Evolutionary conservation across 1,140 invertebrate species (phyloP).

Genomic region (Batillaria attramentaria): DNA sequence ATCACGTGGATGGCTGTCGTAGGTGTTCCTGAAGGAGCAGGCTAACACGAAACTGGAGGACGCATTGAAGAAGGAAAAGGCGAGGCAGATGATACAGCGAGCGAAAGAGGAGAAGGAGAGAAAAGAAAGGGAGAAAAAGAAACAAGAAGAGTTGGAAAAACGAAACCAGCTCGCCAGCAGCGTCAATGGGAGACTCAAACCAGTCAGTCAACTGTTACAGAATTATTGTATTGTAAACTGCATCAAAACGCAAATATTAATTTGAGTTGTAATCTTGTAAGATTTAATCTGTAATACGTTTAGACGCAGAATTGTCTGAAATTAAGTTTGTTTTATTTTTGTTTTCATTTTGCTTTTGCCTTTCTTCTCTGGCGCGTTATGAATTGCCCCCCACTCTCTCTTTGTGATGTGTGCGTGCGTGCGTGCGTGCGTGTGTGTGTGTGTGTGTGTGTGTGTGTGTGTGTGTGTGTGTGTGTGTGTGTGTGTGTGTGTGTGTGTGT

Average conservation of each 20-base stretch:
- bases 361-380: not conserved
- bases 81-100: not conserved
- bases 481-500: not conserved
- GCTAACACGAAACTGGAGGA: conserved; percentile 36
- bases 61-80: conserved; percentile 2
- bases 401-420: conserved; percentile 3
- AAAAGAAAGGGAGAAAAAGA: conserved; percentile 19
- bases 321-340: not conserved
- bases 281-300: too few relatives aligned
- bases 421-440: conserved; percentile 4
- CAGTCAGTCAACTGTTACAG: not conserved
- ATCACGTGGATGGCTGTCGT: not conserved
- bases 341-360: not conserved
- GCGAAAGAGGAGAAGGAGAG: conserved; percentile 22
- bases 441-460: not conserved
- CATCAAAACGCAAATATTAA: too few relatives aligned
- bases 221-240: too few relatives aligned
- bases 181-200: not conserved
- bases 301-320: too few relatives aligned
- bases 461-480: not conserved
- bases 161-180: not conserved
- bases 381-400: not conserved
- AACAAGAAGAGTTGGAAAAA: not conserved
- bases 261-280: too few relatives aligned
- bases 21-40: conserved; percentile 50